Evolutionary conservation across 2,797 vertebrate species (phyloP).

Genomic region (Cyclopterus lumpus): DNA sequence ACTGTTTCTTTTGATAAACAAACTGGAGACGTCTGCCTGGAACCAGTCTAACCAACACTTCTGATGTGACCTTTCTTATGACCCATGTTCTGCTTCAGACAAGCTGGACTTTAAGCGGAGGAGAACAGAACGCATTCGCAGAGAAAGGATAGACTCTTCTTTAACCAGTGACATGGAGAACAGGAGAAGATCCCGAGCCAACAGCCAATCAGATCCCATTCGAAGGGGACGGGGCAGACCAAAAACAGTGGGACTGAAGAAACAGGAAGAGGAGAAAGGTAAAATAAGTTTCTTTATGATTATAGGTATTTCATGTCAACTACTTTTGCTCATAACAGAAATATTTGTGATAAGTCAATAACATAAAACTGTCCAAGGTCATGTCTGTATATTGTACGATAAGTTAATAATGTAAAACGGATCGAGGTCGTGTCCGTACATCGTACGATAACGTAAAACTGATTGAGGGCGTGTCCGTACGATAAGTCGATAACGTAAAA

Average conservation of each 20-base stretch:
- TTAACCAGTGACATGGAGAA: constrained; percentile 92
- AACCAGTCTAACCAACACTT: not conserved
- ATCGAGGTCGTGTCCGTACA: no score
- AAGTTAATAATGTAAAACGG: no score
- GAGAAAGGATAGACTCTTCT: constrained; percentile 91
- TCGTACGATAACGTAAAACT: no score
- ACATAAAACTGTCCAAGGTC: no score
- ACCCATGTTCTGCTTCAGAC: constrained; percentile 76
- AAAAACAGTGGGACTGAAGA: constrained; percentile 93
- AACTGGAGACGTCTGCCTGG: not conserved
- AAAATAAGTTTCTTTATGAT: constrained; percentile 29
- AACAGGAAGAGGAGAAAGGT: constrained; percentile 97
- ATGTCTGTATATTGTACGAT: no score
- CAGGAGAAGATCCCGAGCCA: constrained; percentile 89
- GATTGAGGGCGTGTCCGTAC: no score
- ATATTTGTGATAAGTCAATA: not conserved
- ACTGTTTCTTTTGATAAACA: not conserved
- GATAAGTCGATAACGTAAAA: no score
- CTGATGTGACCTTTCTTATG: not conserved
- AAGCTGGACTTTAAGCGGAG: constrained; percentile 93
- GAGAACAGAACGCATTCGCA: constrained; percentile 93
- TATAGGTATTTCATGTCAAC: not conserved
- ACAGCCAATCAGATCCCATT: constrained; percentile 95
- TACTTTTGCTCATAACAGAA: constrained; percentile 3
- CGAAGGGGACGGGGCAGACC: constrained; percentile 93